A percentile compares a stretch with the other conserved stretches of the same genome.
phyloP scores from a whole-genome alignment of 2,113 vertebrate species.

The Tetrao urogallus region DNA sequence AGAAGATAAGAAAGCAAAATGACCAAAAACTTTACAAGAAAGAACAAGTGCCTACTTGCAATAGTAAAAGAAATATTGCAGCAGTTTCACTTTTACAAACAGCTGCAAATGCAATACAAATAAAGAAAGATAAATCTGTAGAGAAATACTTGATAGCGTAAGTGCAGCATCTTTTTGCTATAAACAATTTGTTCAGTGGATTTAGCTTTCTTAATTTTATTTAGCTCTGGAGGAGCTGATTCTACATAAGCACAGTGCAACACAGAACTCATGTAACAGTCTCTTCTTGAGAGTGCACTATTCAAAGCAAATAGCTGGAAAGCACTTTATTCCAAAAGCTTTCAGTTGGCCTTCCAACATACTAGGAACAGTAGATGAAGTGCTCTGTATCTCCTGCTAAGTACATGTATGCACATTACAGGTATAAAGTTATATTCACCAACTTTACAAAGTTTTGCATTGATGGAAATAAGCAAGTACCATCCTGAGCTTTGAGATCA shows the following conservation, averaged over 20 bases:
- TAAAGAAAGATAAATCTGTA: not conserved
- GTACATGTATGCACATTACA: not conserved
- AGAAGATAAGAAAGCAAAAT: not conserved
- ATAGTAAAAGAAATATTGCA: not conserved
- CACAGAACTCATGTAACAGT: not conserved
- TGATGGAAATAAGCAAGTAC: not conserved
- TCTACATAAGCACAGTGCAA: not conserved
- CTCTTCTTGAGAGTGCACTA: not conserved
- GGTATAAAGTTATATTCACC: not conserved
- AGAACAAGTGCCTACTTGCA: not conserved
- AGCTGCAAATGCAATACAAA: not conserved
- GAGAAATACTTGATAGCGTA: not conserved
- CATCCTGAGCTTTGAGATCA: not conserved
- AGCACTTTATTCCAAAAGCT: slow-evolving; percentile 9
- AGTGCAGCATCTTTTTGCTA: not conserved
- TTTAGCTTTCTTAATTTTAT: not conserved
- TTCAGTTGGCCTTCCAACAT: not conserved
- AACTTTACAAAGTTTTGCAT: not conserved
- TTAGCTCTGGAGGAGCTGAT: not conserved
- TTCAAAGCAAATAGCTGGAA: not conserved
- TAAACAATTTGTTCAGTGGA: not conserved
- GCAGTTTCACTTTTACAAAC: not conserved
- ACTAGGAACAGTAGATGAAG: not conserved
- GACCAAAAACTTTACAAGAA: not conserved
- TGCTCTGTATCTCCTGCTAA: not conserved